phyloP scores from a whole-genome alignment of 2,113 vertebrate genomes.

The Helogale parvula region DNA sequence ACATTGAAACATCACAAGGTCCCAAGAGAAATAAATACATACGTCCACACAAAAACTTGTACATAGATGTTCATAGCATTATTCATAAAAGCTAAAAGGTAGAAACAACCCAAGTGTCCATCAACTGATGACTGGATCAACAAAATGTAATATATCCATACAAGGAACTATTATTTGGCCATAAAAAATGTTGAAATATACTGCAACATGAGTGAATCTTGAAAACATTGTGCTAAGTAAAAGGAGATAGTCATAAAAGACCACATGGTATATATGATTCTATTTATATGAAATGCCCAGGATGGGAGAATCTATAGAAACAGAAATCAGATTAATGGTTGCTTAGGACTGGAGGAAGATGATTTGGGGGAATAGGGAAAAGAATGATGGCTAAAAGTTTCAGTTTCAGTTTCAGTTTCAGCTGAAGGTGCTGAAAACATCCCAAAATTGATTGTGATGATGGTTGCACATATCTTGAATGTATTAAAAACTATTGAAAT shows the following conservation, averaged over 20 bases:
- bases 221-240: not conserved
- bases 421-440: not conserved
- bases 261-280: not conserved
- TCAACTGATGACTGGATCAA: not conserved
- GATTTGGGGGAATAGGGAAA: not conserved
- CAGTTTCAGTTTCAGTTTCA: too few species aligned
- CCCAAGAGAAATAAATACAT: not conserved
- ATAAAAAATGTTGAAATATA: not conserved
- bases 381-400: not conserved
- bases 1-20: not conserved
- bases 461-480: not conserved
- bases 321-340: not conserved
- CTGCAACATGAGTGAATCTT: not conserved
- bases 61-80: not conserved
- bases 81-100: not conserved
- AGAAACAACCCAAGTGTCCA: not conserved
- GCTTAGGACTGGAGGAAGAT: not conserved
- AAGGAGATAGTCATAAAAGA: not conserved
- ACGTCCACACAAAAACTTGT: not conserved
- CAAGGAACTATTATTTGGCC: not conserved
- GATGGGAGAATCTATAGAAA: not conserved
- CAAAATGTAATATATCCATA: not conserved
- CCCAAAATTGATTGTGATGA: slow-evolving; percentile 8
- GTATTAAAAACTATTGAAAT: not conserved
- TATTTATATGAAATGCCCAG: not conserved